Base-by-base conservation (phyloP, 2,113 vertebrate genomes). In the Austrofundulus limnaeus region DNA sequence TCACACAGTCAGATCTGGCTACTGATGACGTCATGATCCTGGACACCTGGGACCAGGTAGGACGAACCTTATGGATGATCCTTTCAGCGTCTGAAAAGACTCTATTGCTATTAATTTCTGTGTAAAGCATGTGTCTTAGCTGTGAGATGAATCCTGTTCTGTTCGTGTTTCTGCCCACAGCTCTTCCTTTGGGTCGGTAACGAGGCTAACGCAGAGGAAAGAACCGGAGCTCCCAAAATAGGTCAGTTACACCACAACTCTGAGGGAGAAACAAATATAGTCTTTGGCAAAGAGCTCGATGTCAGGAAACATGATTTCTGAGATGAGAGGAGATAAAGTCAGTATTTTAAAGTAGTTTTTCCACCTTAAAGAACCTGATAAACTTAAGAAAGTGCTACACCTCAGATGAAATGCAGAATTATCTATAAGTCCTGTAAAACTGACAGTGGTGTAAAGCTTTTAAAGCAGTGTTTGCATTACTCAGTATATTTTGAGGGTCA, bases 21-120 rank as follows among this genome's bases (percentile, higher is more conserved):
- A 91, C 86, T 16, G 93, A 94, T 81, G 93, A 94, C 38, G 89
- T 94, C 75, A 94, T 94, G 93, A 64, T 94, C 66, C 82, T 94
- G 72, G 93, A 94, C 13, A 90, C 90, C 34, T 82, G 90, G 85
- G 84, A 90, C 61, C 92, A 93, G 89, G 93, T 92, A 51, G 73
- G 71, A 78, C 2, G 8, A 59, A 8, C 15, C 14, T 19, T 61
- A 12, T 57, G 4, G 42, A 43, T 13, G 17, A 14, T 54, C 16
- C 2, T 39, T 48, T 28, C 42, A 34, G 51, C 15, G 34, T 11
- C 5, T 53, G 8, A 37, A 37, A n/a, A 3, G 41, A 11, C 21
- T 4, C 19, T 9, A n/a, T n/a, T 14, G 53, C 8, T 20, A 34
- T 31, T 57, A 25, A 54, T 11, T 11, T 9, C 25, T 16, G 23